These are phyloP conservation scores for Stenurella melanura DNA, from an alignment of 2,888 invertebrate species.

Conservation along the genomic window DNA sequence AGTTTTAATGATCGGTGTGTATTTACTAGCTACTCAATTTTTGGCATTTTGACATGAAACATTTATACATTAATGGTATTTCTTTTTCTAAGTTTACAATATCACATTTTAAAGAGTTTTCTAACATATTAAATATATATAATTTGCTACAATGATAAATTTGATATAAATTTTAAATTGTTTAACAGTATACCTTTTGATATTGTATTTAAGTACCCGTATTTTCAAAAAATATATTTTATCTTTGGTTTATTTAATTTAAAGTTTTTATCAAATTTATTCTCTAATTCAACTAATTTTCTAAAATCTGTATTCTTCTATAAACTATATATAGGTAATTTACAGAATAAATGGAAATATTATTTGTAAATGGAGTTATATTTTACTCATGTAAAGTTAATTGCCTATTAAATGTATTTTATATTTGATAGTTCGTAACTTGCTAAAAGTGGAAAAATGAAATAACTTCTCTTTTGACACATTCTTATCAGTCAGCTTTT, in stretches of 20 bases:
- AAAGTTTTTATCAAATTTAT: constrained; percentile 30
- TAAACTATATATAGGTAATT: constrained; percentile 23
- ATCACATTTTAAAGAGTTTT: constrained; percentile 62
- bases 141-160: constrained; percentile 13
- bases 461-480: too few relatives aligned
- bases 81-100: constrained; percentile 55
- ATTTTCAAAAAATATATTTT: constrained; percentile 11
- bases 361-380: constrained; percentile 31
- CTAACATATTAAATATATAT: constrained; percentile 50
- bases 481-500: too few relatives aligned
- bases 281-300: constrained; percentile 19
- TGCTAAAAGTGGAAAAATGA: too few relatives aligned
- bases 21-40: constrained; percentile 30
- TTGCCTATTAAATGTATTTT: background rate
- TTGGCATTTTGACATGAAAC: constrained; percentile 56
- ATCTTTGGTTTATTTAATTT: background rate
- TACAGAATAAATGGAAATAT: constrained; percentile 29
- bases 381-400: background rate
- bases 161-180: constrained; percentile 35
- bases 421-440: background rate
- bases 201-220: background rate
- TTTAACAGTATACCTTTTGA: background rate
- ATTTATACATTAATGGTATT: constrained; percentile 58
- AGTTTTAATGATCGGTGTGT: constrained; percentile 2
- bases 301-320: constrained; percentile 24